These are phyloP conservation scores for Vanacampus margaritifer DNA, from an alignment of 2,113 vertebrate species.

Conservation along the genomic window DNA sequence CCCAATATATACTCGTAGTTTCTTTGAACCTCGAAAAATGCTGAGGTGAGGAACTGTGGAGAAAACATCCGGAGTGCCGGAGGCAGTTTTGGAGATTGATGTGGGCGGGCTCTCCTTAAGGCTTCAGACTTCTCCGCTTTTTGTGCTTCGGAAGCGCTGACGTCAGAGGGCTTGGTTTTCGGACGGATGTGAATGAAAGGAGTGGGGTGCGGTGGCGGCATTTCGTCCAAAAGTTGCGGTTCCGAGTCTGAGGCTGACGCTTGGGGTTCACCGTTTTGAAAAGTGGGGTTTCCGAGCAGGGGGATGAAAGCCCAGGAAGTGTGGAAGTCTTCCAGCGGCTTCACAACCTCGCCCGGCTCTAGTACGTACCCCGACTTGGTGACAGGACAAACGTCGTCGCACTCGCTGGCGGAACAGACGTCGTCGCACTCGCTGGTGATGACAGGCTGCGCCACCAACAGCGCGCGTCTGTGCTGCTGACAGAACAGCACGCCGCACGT, in stretches of 20 bases:
- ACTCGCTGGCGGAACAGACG: background rate
- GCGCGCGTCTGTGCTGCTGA: slow-evolving; percentile 44
- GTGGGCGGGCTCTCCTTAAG: background rate
- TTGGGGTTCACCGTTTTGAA: background rate
- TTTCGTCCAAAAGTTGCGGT: background rate
- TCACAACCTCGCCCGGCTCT: background rate
- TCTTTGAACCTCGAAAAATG: slow-evolving; percentile 51
- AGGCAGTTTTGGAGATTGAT: slow-evolving; percentile 8
- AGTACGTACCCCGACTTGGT: background rate
- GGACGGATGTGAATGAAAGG: background rate
- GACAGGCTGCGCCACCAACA: slow-evolving; percentile 4
- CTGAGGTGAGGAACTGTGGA: slow-evolving; percentile 48
- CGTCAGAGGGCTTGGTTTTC: background rate
- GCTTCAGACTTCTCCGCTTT: background rate
- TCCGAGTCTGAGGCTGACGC: background rate
- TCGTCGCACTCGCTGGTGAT: background rate
- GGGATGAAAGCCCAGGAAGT: background rate
- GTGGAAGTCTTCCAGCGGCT: background rate
- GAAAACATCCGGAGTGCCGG: slow-evolving; percentile 43
- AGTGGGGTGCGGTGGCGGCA: background rate
- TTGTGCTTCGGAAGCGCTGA: no score
- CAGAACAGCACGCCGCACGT: slow-evolving; percentile 64
- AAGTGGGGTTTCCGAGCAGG: background rate
- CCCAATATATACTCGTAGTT: slow-evolving; percentile 55
- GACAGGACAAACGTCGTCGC: background rate